Base-by-base conservation (phyloP, 2,888 invertebrate genomes). In the Hipparchia semele region DNA sequence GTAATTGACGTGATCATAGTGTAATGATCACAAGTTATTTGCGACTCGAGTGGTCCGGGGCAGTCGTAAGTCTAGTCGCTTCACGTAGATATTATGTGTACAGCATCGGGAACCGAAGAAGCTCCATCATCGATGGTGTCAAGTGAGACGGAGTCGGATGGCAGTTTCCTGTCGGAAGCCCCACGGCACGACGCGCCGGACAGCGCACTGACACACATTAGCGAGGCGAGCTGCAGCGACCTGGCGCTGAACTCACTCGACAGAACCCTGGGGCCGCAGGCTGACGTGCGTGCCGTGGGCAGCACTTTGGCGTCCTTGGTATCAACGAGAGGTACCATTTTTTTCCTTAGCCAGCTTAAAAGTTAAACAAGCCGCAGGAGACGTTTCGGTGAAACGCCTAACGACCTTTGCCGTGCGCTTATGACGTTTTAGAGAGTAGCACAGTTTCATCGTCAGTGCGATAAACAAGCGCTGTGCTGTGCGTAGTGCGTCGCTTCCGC, bases 61-160 rank as follows among this genome's bases (percentile, higher is more conserved):
- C 54, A 12, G 54, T n/a, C n/a, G 3, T 6, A 23, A 58, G 23
- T 58, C 8, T 7, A 58, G 6, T 56, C 0, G 13, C 7, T 6
- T 1, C 13, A 6, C 8, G 23, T 39, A 9, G 1, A 59, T 33
- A 39, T 54, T n/a, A 23, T 58, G 33, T 39, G 10, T 67, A 6
- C 66, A 86, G 83, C 79, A 60, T 82, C 85, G 78, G 90, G 88
- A 6, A 85, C 86, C n/a, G 93, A 93, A 78, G 93, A 93, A 73
- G 89, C 92, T n/a, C 90, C 91, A 12, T 91, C 92, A 10, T 92
- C 92, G 2, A 91, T 94, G 91, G 92, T 92, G 54, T 93, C 93
- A 2, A 92, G 92, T 70, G 94, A 94, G 75, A 91, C 91, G 2
- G 93, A 94, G 76, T 94, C 93, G 0, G 94, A 93, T 71, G 90